Percentiles rank a stretch among this genome's conserved stretches.
phyloP scores from a whole-genome alignment of 2,888 invertebrate species.

The Barypeithes pellucidus region DNA sequence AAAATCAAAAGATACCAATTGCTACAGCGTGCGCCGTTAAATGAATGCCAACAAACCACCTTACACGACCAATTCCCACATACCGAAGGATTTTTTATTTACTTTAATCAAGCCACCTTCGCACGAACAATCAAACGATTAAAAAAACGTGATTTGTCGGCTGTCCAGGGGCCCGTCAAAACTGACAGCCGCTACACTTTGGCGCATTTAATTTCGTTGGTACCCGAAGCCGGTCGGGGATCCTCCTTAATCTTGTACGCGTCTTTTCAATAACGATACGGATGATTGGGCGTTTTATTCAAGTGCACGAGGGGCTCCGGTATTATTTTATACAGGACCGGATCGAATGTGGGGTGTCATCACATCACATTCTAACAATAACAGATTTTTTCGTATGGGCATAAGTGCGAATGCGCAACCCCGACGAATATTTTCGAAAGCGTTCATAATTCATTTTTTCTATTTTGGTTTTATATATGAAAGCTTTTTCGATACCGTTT shows the following conservation, averaged over 20 bases:
- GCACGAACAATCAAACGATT: conserved; percentile 22
- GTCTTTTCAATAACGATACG: conserved; percentile 33
- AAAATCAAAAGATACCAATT: too few relatives aligned
- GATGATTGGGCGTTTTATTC: conserved; percentile 39
- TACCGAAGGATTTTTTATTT: background rate
- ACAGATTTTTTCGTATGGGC: too few relatives aligned
- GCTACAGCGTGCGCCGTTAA: too few relatives aligned
- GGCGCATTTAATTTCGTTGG: conserved; percentile 14
- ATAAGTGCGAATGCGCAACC: too few relatives aligned
- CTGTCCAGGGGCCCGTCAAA: conserved; percentile 26
- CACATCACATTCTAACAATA: too few relatives aligned
- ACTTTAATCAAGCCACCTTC: conserved; percentile 27
- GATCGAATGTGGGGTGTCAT: too few relatives aligned
- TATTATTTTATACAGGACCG: background rate
- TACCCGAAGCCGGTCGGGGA: conserved; percentile 15
- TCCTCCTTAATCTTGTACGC: conserved; percentile 42
- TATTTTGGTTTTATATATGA: too few relatives aligned
- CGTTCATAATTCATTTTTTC: too few relatives aligned
- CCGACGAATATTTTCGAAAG: too few relatives aligned
- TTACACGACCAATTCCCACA: background rate
- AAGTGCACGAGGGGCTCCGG: conserved; percentile 21
- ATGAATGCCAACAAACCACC: too few relatives aligned
- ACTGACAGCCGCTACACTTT: conserved; percentile 35
- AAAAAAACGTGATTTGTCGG: conserved; percentile 24
- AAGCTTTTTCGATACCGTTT: too few relatives aligned